These are phyloP conservation scores for Coreius guichenoti DNA, from an alignment of 2,797 vertebrate species.

Conservation along the genomic window DNA sequence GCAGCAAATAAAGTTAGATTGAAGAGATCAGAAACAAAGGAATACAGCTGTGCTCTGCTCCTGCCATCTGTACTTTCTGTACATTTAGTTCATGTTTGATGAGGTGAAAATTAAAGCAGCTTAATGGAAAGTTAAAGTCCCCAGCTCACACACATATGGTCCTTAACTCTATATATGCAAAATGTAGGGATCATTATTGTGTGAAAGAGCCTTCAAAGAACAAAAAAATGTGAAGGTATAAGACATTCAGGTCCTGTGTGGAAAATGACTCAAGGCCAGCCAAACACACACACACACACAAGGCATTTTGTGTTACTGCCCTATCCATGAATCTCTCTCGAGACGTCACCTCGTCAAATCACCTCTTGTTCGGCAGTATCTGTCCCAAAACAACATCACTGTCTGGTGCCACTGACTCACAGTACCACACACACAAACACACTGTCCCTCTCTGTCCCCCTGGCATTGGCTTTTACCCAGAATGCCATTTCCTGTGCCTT, in stretches of 20 bases:
- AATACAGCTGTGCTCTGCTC: constrained; percentile 29
- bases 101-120: constrained; percentile 56
- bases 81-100: constrained; percentile 27
- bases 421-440: constrained; percentile 42
- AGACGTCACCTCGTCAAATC: constrained; percentile 49
- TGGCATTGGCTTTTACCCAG: constrained; percentile 73
- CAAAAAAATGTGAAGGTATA: not conserved
- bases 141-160: constrained; percentile 21
- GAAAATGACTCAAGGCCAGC: constrained; percentile 16
- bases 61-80: constrained; percentile 36
- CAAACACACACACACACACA: not conserved
- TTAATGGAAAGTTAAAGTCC: constrained; percentile 46
- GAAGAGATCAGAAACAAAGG: constrained; percentile 37
- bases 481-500: constrained; percentile 76
- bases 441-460: constrained; percentile 58
- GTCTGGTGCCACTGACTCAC: constrained; percentile 24
- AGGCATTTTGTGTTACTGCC: constrained; percentile 36
- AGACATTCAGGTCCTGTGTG: constrained; percentile 6
- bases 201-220: not conserved
- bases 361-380: constrained; percentile 54
- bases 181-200: not conserved
- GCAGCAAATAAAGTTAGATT: constrained; percentile 40
- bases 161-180: not conserved
- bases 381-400: constrained; percentile 51
- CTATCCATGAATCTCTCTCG: constrained; percentile 47